Base-by-base conservation (phyloP, 2,113 vertebrate genomes). In the Corvus cornix region DNA sequence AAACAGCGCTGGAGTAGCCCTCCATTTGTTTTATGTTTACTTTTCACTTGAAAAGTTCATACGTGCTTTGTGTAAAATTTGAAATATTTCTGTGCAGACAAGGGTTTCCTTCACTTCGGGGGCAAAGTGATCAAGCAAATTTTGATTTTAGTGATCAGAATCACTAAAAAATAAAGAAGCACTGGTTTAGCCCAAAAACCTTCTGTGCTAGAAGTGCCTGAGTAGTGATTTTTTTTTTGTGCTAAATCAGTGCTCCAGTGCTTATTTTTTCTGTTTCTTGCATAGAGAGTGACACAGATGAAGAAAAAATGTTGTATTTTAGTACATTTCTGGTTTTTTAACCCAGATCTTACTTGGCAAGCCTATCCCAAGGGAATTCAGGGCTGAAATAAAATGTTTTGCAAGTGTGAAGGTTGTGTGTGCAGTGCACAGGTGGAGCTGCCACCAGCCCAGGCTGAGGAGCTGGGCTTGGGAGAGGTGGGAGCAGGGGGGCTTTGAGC, bases 41-140 rank as follows among this genome's bases (percentile, higher is more conserved):
- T 62, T 84, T 20, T 10, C 31, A 4, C 37, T 7, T 11, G 19
- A 35, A 15, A 27, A 11, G 17, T 7, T 66, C 67, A 56, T 51
- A 13, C 2, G 0, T 10, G 20, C 39, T 37, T 11, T 35, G 7
- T 35, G 7, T 30, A 15, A 31, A 70, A 58, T 19, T 7, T 33
- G 27, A 56, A 52, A 4, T 64, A 11, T 13, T 41, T 31, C 2
- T 27, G 5, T 44, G 28, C 52, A 56, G 33, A 3, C 14, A 16
- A 8, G 62, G 24, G 43, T 56, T 69, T 23, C 16, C 76, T 74
- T 92, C 60, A 33, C 20, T 79, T 52, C 7, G 3, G 8, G 43
- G 24, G n/a, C 21, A 93, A 33, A 68, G 48, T 15, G 16, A 16
- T 9, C 19, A 39, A 33, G 43, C 31, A 52, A 53, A 49, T 3